Base-by-base conservation (phyloP, 2,113 vertebrate genomes). In the Scomber colias region DNA sequence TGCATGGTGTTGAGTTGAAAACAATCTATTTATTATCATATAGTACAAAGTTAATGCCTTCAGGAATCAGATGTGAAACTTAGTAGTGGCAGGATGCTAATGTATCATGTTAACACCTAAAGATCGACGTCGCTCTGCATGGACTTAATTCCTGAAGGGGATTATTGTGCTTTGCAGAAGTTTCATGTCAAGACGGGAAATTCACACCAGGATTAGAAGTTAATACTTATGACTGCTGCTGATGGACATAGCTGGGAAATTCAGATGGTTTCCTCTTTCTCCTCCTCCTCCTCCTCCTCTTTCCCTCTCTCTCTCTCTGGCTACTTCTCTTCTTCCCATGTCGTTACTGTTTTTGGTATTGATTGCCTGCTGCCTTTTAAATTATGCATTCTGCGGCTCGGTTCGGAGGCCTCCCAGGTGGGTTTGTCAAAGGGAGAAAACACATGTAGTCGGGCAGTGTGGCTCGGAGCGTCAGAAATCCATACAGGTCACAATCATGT, bases 401-500 rank as follows among this genome's bases (percentile, higher is more conserved):
- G 76, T 87, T 90, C 54, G 24, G 75, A 84, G 87, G 55, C 73
- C 74, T 87, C 92, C 87, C 90, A 84, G 75, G 85, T 93, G 90
- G 77, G 80, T 87, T 71, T 85, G 87, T 90, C 87, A 93, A 89
- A 94, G 73, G 69, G 59, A 90, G 67, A 65, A 87, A 86, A 90
- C 77, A 91, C 87, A 82, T 90, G 91, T 90, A 86, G 81, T 83
- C 62, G 79, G 92, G 85, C 84, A 82, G 76, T 88, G 86, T 71
- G 80, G 79, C 87, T 88, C 70, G 54, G 62, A 81, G 79, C 81
- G 83, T 79, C 84, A 87, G 84, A 92, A 94, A 94, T 93, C 93
- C 79, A 94, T 93, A 90, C 83, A 81, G 90, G 92, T 92, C 92
- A 93, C 81, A 88, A 77, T 87, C 77, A 82, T 94, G 91, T 94